These are phyloP conservation scores for Edolisoma coerulescens DNA, from an alignment of 2,113 vertebrate species.

Conservation along the genomic window DNA sequence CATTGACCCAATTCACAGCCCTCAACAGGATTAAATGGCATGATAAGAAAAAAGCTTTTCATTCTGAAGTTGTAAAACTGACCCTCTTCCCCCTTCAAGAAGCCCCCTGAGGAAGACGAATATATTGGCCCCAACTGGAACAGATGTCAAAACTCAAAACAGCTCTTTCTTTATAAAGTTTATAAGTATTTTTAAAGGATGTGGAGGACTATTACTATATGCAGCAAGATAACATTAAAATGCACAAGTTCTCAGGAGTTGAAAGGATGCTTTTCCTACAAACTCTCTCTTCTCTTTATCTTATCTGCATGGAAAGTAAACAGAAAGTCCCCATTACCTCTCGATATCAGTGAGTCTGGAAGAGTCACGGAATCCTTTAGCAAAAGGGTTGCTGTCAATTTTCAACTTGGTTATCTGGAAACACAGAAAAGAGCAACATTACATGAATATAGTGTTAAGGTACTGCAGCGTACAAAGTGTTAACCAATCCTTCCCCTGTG, in stretches of 20 bases:
- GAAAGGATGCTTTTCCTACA: conserved; percentile 55
- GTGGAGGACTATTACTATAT: background rate
- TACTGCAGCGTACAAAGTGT: background rate
- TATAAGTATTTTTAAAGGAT: conserved; percentile 23
- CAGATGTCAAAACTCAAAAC: conserved; percentile 15
- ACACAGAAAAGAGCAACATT: conserved; percentile 40
- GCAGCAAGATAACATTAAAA: conserved; percentile 23
- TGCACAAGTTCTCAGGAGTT: conserved; percentile 6
- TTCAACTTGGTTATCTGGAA: conserved; percentile 98
- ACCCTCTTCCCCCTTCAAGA: background rate
- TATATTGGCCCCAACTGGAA: background rate
- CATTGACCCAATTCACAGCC: background rate
- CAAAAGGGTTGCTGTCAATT: conserved; percentile 99
- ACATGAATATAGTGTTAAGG: background rate
- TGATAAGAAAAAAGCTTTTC: conserved; percentile 42
- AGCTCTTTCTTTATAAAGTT: conserved; percentile 11
- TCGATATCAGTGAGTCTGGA: conserved; percentile 98
- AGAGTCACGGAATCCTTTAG: conserved; percentile 98
- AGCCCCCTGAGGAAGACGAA: background rate
- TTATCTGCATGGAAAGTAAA: conserved; percentile 68
- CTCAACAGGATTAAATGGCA: conserved; percentile 2
- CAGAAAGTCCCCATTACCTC: conserved; percentile 91
- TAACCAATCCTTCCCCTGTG: background rate
- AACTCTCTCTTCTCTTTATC: conserved; percentile 63
- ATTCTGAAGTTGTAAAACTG: conserved; percentile 28